phyloP scores from a whole-genome alignment of 2,797 vertebrate genomes.

The Echeneis naucrates region DNA sequence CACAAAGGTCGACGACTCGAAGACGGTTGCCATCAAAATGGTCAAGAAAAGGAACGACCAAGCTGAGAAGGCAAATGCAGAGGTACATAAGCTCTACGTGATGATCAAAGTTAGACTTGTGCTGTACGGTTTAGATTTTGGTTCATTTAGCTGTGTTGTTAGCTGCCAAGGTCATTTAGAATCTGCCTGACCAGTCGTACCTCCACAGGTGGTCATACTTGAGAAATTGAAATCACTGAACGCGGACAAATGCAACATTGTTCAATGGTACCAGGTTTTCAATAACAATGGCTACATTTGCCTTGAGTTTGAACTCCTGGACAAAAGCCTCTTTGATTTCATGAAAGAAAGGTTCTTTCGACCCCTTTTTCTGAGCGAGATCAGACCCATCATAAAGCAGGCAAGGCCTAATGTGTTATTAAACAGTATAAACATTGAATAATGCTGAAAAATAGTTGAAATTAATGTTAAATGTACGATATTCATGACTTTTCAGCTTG shows the following conservation, averaged over 20 bases:
- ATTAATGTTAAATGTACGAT: neutral
- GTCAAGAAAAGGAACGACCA: too few relatives aligned
- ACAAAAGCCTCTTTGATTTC: neutral
- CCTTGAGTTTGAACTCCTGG: neutral
- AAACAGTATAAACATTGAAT: neutral
- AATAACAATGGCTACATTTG: neutral
- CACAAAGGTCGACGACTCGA: too few relatives aligned
- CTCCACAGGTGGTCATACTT: too few relatives aligned
- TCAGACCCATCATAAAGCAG: neutral
- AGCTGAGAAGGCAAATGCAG: too few relatives aligned
- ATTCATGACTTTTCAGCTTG: neutral
- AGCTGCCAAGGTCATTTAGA: too few relatives aligned
- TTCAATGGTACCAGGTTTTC: neutral
- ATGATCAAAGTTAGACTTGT: too few relatives aligned
- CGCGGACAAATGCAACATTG: neutral
- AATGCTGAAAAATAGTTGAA: neutral
- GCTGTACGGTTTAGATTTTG: too few relatives aligned
- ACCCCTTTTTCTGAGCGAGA: neutral
- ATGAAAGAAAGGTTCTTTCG: neutral
- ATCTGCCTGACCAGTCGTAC: too few relatives aligned
- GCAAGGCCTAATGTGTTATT: neutral
- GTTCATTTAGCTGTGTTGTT: too few relatives aligned
- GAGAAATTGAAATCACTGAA: too few relatives aligned
- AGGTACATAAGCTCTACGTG: too few relatives aligned
- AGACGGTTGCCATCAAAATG: too few relatives aligned